phyloP scores from a whole-genome alignment of 1,140 invertebrate species.

The Thaumetopoea pityocampa region DNA sequence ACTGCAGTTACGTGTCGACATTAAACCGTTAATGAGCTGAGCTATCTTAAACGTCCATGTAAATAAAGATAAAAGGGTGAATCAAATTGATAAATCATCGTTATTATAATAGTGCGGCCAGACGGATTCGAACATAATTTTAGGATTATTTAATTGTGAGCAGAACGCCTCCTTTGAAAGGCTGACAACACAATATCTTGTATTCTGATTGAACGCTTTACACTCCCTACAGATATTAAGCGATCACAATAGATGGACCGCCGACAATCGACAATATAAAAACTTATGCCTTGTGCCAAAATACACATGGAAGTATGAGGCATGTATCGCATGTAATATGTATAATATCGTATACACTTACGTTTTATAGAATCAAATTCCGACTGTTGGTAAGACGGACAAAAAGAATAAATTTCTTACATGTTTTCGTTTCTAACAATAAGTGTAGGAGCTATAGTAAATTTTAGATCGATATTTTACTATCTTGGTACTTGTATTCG shows the following conservation, averaged over 20 bases:
- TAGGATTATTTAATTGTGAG: slow-evolving; percentile 29
- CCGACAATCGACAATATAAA: slow-evolving; percentile 34
- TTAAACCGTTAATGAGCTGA: slow-evolving; percentile 42
- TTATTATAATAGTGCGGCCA: slow-evolving; percentile 1
- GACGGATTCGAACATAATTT: slow-evolving; percentile 7
- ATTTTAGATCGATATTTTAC: slow-evolving; percentile 12
- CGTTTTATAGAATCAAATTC: slow-evolving; percentile 27
- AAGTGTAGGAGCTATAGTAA: slow-evolving; percentile 41
- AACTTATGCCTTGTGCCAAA: slow-evolving; percentile 37
- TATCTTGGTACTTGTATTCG: slow-evolving; percentile 38
- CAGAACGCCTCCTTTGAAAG: slow-evolving; percentile 30
- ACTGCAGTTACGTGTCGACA: slow-evolving; percentile 19
- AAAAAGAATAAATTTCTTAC: slow-evolving; percentile 41
- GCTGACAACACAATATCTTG: slow-evolving; percentile 37
- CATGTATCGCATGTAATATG: slow-evolving; percentile 8
- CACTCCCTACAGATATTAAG: slow-evolving; percentile 44
- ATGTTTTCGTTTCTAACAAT: slow-evolving; percentile 50
- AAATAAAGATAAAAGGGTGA: slow-evolving; percentile 25
- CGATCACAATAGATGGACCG: slow-evolving; percentile 41
- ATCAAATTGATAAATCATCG: slow-evolving; percentile 8
- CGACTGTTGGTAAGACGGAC: slow-evolving; percentile 38
- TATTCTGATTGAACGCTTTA: slow-evolving; percentile 32
- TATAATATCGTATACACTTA: slow-evolving; percentile 20
- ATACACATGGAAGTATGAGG: slow-evolving; percentile 28
- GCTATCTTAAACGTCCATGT: slow-evolving; percentile 31